Conservation (phyloP, 2,797 vertebrate genomes). For the Choloepus didactylus region DNA sequence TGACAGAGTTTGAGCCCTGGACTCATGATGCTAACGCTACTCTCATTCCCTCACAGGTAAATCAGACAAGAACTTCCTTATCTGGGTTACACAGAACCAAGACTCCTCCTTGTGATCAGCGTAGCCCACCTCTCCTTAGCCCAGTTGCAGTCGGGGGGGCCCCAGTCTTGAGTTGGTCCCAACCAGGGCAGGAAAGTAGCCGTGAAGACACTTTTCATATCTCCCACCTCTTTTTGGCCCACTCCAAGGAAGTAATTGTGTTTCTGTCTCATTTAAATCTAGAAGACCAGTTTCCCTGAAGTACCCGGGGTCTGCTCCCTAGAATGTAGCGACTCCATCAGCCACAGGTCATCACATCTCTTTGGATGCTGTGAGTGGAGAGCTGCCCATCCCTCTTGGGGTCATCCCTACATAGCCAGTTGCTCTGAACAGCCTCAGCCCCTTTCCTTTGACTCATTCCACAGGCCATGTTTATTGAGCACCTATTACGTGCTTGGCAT, state of each 20-base stretch:
- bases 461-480: not conserved
- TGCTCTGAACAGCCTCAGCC: not conserved
- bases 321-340: not conserved
- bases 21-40: no score
- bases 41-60: accelerated
- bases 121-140: not conserved
- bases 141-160: not conserved
- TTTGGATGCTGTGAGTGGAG: not conserved
- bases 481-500: no score
- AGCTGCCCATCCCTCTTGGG: not conserved
- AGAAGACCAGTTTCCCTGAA: not conserved
- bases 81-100: not conserved
- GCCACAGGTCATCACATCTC: not conserved
- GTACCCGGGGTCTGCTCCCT: not conserved
- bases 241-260: not conserved
- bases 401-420: not conserved
- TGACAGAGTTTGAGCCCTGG: not conserved
- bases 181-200: not conserved
- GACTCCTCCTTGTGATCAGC: not conserved
- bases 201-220: not conserved
- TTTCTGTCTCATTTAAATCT: not conserved
- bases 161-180: not conserved
- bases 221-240: not conserved
- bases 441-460: not conserved
- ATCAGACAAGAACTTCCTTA: not conserved